A percentile compares a stretch with the other conserved stretches of the same genome.
Conservation (phyloP, 2,113 vertebrate genomes). For the Amazona vittata region DNA sequence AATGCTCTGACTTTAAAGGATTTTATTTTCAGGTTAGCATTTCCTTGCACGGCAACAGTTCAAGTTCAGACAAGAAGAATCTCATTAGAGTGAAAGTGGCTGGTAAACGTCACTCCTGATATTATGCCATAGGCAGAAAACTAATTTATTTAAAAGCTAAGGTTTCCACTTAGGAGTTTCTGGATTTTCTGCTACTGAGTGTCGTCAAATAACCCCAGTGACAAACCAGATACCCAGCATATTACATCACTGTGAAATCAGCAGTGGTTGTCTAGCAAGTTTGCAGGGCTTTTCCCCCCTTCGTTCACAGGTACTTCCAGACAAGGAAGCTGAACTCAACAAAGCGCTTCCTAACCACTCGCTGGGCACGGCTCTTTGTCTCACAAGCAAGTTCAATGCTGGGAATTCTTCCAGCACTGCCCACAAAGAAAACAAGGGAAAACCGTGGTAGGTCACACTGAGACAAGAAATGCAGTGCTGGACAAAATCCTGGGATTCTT, state of each 20-base stretch:
- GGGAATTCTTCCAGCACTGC: neutral
- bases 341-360: neutral
- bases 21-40: slow-evolving; percentile 31
- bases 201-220: neutral
- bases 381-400: neutral
- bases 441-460: neutral
- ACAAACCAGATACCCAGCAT: neutral
- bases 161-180: neutral
- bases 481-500: neutral
- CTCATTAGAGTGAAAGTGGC: neutral
- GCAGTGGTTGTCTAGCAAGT: neutral
- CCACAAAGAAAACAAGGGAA: neutral
- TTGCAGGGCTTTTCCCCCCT: neutral
- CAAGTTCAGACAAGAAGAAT: slow-evolving; percentile 21
- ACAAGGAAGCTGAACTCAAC: neutral
- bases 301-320: neutral
- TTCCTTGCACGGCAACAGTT: slow-evolving; percentile 4
- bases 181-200: neutral
- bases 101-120: neutral
- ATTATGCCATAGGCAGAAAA: neutral
- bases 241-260: neutral
- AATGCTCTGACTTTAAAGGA: neutral
- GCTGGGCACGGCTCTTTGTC: neutral
- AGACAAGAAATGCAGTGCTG: neutral
- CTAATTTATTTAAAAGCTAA: neutral